Percentiles rank a stretch among this genome's conserved stretches.
These are phyloP conservation scores for Lasioglossum lativentre DNA, from an alignment of 2,888 invertebrate genomes.

Conservation along the genomic window DNA sequence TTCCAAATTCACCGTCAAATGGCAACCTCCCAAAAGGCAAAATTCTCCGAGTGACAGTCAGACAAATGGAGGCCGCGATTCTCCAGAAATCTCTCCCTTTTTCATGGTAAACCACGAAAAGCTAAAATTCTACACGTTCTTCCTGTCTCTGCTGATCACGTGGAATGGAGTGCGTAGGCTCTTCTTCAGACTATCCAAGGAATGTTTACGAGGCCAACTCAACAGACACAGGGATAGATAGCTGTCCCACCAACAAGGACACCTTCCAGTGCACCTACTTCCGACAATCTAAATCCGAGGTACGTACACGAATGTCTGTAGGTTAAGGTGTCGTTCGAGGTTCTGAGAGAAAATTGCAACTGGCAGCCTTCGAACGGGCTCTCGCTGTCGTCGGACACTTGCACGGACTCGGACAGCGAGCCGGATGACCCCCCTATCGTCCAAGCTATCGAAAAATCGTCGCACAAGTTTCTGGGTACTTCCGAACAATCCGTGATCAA, in stretches of 20 bases:
- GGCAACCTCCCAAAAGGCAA: constrained; percentile 7
- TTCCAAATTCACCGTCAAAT: constrained; percentile 29
- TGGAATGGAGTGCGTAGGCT: constrained; percentile 59
- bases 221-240: not conserved
- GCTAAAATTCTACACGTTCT: constrained; percentile 19
- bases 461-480: constrained; percentile 60
- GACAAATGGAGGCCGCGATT: constrained; percentile 38
- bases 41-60: constrained; percentile 19
- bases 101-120: constrained; percentile 22
- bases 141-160: constrained; percentile 31
- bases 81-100: not conserved
- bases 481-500: not conserved
- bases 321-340: not conserved
- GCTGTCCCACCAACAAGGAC: not conserved
- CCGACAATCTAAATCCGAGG: constrained; percentile 26
- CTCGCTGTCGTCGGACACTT: constrained; percentile 20
- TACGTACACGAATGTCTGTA: constrained; percentile 14
- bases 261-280: constrained; percentile 47
- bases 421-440: constrained; percentile 60
- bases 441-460: constrained; percentile 52
- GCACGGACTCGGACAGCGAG: constrained; percentile 69
- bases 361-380: constrained; percentile 11
- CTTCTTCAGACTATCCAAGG: constrained; percentile 38
- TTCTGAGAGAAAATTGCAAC: not conserved
- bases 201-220: constrained; percentile 1